A percentile compares a stretch with the other conserved stretches of the same genome.
phyloP scores from a whole-genome alignment of 2,113 vertebrate species.

The Platysternon megacephalum region DNA sequence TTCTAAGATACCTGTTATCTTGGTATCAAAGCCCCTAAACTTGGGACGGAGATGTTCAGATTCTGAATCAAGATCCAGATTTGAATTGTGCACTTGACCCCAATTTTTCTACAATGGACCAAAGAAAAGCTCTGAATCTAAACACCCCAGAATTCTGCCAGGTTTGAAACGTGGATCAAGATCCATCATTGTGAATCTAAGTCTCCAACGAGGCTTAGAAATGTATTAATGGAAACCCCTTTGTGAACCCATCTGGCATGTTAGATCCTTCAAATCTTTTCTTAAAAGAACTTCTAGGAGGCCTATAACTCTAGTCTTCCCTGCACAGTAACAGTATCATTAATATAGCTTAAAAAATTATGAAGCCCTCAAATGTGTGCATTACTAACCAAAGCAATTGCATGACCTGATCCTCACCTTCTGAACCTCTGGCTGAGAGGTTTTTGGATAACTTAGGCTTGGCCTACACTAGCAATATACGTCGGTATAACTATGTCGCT shows the following conservation, averaged over 20 bases:
- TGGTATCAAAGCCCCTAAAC: not conserved
- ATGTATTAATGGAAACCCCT: not conserved
- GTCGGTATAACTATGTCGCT: no score
- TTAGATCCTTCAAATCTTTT: not conserved
- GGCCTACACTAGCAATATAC: no score
- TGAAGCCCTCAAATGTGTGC: not conserved
- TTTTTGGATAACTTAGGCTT: not conserved
- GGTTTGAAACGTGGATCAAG: not conserved
- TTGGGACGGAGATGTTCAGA: not conserved
- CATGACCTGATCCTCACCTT: no score
- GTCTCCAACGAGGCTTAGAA: not conserved
- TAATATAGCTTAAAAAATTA: not conserved
- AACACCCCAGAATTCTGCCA: not conserved
- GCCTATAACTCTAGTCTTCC: not conserved
- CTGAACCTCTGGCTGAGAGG: not conserved
- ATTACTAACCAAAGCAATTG: not conserved
- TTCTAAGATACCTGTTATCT: not conserved
- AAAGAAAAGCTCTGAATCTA: not conserved
- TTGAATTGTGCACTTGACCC: not conserved
- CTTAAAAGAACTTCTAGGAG: not conserved
- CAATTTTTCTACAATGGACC: not conserved
- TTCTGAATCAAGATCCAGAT: not conserved
- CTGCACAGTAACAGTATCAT: not conserved
- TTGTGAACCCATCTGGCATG: not conserved
- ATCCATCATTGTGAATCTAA: not conserved